Conservation (phyloP, 2,888 invertebrate species). For the Aporophyla lueneburgensis region DNA sequence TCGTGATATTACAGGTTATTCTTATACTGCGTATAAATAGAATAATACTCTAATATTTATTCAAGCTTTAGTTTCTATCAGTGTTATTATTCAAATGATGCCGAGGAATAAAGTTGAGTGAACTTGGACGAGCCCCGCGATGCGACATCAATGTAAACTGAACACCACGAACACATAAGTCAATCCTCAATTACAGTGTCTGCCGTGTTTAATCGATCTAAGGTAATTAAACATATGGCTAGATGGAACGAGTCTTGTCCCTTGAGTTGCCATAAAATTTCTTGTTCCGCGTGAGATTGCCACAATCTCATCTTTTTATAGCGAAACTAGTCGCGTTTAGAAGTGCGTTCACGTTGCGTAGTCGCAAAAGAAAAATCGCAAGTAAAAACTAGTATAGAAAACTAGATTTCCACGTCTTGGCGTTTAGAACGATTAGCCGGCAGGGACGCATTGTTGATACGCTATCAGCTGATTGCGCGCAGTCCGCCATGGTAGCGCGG, state of each 20-base stretch:
- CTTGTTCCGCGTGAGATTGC: slow-evolving; percentile 84
- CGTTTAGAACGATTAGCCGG: slow-evolving; percentile 87
- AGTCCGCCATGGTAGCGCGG: slow-evolving; percentile 88
- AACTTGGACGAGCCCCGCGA: slow-evolving; percentile 54
- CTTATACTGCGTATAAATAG: slow-evolving; percentile 37
- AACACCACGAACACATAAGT: slow-evolving; percentile 57
- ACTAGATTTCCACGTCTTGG: slow-evolving; percentile 87
- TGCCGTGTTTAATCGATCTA: slow-evolving; percentile 82
- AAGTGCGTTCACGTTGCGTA: slow-evolving; percentile 76
- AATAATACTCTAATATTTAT: slow-evolving; percentile 51
- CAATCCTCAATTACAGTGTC: slow-evolving; percentile 73
- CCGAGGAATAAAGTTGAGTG: slow-evolving; percentile 60
- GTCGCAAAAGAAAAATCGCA: slow-evolving; percentile 76
- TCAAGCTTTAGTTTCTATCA: slow-evolving; percentile 48
- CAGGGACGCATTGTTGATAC: slow-evolving; percentile 88
- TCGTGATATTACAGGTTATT: slow-evolving; percentile 32
- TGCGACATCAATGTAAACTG: slow-evolving; percentile 64
- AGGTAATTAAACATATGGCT: slow-evolving; percentile 82
- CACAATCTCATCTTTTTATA: slow-evolving; percentile 81
- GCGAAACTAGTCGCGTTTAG: slow-evolving; percentile 77
- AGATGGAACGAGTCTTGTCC: slow-evolving; percentile 71
- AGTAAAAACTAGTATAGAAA: slow-evolving; percentile 85
- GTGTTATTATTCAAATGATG: slow-evolving; percentile 50
- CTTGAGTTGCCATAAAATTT: slow-evolving; percentile 78
- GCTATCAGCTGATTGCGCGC: slow-evolving; percentile 89